Percentiles rank a stretch among this genome's conserved stretches.
phyloP scores from a whole-genome alignment of 2,113 vertebrate species.

The Andinoacara biseriatus region DNA sequence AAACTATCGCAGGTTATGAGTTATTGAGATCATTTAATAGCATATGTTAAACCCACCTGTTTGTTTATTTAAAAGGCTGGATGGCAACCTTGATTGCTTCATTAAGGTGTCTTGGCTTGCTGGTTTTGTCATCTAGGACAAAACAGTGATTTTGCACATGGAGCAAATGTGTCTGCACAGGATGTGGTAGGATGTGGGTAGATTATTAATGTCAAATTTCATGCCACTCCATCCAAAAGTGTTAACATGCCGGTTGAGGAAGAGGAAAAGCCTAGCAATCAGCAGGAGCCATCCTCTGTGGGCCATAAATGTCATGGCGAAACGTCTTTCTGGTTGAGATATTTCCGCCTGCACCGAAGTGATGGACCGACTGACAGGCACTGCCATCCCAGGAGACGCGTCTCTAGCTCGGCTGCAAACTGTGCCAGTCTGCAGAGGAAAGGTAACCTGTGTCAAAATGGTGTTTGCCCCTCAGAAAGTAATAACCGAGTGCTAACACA shows the following conservation, averaged over 20 bases:
- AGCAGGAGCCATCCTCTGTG: neutral
- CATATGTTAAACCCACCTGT: neutral
- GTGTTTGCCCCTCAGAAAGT: constrained; percentile 1
- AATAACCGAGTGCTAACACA: neutral
- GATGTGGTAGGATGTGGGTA: neutral
- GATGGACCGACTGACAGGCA: constrained; percentile 1
- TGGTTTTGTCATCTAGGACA: neutral
- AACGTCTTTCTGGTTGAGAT: constrained; percentile 8
- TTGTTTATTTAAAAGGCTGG: neutral
- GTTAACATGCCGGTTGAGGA: neutral
- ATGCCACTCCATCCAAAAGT: neutral
- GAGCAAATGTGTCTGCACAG: neutral
- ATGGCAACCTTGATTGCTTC: neutral
- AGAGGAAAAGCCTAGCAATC: neutral
- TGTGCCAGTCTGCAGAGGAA: neutral
- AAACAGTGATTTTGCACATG: neutral
- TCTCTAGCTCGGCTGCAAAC: neutral
- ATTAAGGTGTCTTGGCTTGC: neutral
- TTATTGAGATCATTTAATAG: neutral
- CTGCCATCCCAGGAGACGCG: neutral
- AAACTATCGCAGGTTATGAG: neutral
- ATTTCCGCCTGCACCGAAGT: constrained; percentile 6
- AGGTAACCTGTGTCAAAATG: neutral
- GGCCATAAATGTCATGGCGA: neutral
- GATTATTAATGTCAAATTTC: constrained; percentile 8